Base-by-base conservation (phyloP, 2,113 vertebrate genomes). In the Candoia aspera region DNA sequence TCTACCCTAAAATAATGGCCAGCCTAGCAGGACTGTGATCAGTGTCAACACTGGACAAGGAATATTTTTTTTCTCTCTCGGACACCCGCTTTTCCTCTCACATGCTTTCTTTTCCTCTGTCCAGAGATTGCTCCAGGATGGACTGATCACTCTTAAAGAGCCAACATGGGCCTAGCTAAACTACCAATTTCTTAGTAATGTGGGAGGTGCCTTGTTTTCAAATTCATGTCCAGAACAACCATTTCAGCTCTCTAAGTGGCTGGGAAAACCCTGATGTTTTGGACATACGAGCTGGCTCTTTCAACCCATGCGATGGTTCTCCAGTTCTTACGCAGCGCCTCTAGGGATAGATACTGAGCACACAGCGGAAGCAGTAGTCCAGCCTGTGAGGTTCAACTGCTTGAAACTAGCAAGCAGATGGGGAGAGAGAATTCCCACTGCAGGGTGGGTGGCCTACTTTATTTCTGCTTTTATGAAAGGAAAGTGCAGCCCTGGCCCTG, bases 361-460 rank as follows among this genome's bases (percentile, higher is more conserved):
- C n/a, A 54, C 49, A 55, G 49, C 49, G 68, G 90, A 55, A 73
- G 84, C n/a, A 37, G n/a, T 59, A 10, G 26, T 11, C 29, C 90
- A 49, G 58, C 58, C 49, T n/a, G 79, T 62, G 58, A 92, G 58
- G n/a, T 64, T 84, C 87, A 64, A 15, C 42, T 60, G 58, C 73
- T 85, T 10, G 49, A 64, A 89, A 79, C 73, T 17, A 29, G 58
- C 87, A 42, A 85, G 58, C 91, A 92, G 91, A 89, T 85, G 91
- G 91, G 58, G 54, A 85, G 79, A 33, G 87, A 64, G n/a, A 29
- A 62, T 85, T 92, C 79, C 87, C 5, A 8, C 91, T 15, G 46
- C n/a, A 23, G 79, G 87, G n/a, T 24, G 58, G 24, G 58, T 85
- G 91, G 87, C 91, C 91, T 89, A 89, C 87, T 92, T 92, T 64